Evolutionary conservation across 92 coral and sea anemone species (phyloP), one percentile per base, ranked within the genome.

Genomic region (Phenganax marumi): DNA sequence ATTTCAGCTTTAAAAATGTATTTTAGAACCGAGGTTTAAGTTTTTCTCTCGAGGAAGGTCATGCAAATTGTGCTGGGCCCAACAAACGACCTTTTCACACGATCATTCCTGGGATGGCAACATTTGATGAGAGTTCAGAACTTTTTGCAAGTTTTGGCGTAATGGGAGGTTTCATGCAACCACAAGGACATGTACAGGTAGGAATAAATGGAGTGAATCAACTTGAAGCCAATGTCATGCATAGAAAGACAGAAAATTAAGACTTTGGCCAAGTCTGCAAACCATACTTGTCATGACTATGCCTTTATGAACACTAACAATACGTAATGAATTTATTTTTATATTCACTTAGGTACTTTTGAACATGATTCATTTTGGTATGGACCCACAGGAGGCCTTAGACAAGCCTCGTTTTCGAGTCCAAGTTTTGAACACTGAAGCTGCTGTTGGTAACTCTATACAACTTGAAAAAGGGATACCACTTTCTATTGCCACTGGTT

Each of bases 161-260:
- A 58, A 95, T 95, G 98, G 98, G 98, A 14, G 97, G 96, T 22
- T 95, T 95, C 65, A 95, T 95, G 98, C 98, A 95, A 48, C 98
- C 98, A 7, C 98, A 95, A 57, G 98, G 98, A 21, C 98, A 95
- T 84, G 97, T 95, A 1, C 98, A 95, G 97, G 98, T 95, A 63
- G 26, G 24, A 5, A 0, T 8, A 39, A 6, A 54, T 10, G 62
- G 16, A 46, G 17, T 24, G n/a, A 17, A 18, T 46, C 22, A 39
- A 24, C 3, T n/a, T 50, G 76, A 18, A 17, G 5, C 43, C 43
- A 33, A 1, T 33, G 43, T 33, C 43, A 33, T 33, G 43, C 43
- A 33, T 5, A 33, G 43, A 33, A 33, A 33, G 43, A 33, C 43
- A 2, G 5, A 33, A 33, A 33, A 2, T 33, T 33, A 33, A 2